Base-by-base conservation (phyloP, 2,113 vertebrate species). In the Peromyscus maniculatus region DNA sequence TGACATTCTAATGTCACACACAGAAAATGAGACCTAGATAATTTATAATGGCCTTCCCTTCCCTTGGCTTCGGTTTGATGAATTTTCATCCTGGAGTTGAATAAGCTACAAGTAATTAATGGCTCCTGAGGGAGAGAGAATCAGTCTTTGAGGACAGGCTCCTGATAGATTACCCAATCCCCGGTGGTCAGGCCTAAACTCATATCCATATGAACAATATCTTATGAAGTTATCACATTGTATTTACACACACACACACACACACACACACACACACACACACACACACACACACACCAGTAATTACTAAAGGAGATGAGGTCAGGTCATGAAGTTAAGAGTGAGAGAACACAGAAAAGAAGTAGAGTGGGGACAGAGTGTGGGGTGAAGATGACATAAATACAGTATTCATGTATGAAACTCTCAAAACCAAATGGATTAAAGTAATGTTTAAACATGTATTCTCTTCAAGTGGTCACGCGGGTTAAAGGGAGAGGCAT, bases 41-140 rank as follows among this genome's bases (percentile, higher is more conserved):
- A 95, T 96, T 62, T 83, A 80, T 80, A 91, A 66, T 87, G 67
- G 36, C 36, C 74, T 91, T n/a, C 62, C 36, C 74, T 91, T n/a
- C 62, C 4, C 1, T 79, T 93, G 64, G n/a, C 77, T 91, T 88
- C 16, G 43, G 21, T 71, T 71, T 86, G 82, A 86, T 94, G 49
- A 67, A 64, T 57, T 94, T 10, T 88, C 57, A 75, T 62, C 16
- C 52, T 67, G 13, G 62, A 87, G 62, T 66, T 87, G 64, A 87
- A 87, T 36, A 67, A 67, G 17, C 82, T 19, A 86, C 26, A 86
- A 62, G n/a, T 26, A 86, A 86, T 86, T 66, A 86, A 64, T 86
- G 59, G 15, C n/a, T 66, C 46, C 59, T 19, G 9, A 64, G 15
- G n/a, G 62, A 86, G 26, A 86, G 59, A 43, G 7, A 86, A 86